Percentiles rank a stretch among this genome's conserved stretches.
phyloP scores from a whole-genome alignment of 1,140 invertebrate species.

The Diuraphis noxia region DNA sequence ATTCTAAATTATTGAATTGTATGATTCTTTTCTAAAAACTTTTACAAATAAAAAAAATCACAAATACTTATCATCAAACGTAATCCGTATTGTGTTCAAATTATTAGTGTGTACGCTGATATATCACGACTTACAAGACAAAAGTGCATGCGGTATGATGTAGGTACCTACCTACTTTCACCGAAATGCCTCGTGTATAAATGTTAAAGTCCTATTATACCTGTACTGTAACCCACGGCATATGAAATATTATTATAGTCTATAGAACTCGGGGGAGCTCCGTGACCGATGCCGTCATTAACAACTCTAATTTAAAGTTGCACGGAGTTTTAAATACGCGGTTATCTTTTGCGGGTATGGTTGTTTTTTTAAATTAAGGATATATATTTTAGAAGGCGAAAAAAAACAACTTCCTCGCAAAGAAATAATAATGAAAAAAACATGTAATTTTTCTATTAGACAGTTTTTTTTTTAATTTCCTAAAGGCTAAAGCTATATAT shows the following conservation, averaged over 20 bases:
- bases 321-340: not conserved
- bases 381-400: not conserved
- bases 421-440: not conserved
- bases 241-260: not conserved
- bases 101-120: not conserved
- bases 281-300: not conserved
- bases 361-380: not conserved
- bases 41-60: not conserved
- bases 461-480: slow-evolving; percentile 19
- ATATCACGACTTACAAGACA: not conserved
- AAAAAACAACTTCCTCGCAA: not conserved
- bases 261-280: not conserved
- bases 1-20: not conserved
- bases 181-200: slow-evolving; percentile 2
- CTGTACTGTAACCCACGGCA: not conserved
- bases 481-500: not conserved
- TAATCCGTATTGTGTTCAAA: not conserved
- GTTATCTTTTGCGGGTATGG: slow-evolving; percentile 18
- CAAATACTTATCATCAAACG: slow-evolving; percentile 1
- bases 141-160: not conserved
- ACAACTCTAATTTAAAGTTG: not conserved
- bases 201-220: slow-evolving; percentile 5
- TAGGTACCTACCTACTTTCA: slow-evolving; percentile 21
- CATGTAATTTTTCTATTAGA: not conserved
- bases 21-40: too few relatives aligned